Conservation (phyloP, 2,113 vertebrate genomes). For the Haliaeetus leucogaster region DNA sequence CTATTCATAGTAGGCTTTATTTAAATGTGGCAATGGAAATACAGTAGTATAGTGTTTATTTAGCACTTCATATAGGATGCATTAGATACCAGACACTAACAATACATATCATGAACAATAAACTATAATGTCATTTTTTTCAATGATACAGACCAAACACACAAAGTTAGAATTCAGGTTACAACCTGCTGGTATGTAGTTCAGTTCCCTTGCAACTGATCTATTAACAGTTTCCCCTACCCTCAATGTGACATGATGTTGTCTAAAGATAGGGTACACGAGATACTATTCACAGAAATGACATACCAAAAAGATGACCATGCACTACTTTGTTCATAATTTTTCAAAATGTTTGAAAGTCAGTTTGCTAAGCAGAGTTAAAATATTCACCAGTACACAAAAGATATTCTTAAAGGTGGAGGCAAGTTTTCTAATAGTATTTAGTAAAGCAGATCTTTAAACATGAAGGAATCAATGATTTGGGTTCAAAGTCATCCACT, state of each 20-base stretch:
- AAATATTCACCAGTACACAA: neutral
- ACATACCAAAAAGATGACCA: neutral
- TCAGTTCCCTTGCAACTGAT: constrained; percentile 35
- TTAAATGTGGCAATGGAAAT: neutral
- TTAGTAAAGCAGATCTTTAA: neutral
- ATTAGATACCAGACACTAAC: neutral
- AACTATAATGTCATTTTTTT: neutral
- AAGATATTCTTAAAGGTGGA: neutral
- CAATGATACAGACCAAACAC: neutral
- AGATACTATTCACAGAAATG: neutral
- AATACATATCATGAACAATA: neutral
- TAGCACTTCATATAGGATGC: neutral
- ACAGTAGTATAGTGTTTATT: neutral
- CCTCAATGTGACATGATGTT: neutral
- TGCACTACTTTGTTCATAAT: neutral
- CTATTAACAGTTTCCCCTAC: neutral
- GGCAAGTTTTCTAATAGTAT: fast-evolving
- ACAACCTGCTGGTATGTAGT: constrained; percentile 28
- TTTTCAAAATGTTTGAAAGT: neutral
- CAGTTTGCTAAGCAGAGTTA: neutral
- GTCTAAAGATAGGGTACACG: neutral
- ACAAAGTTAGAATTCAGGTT: neutral
- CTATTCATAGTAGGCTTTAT: neutral
- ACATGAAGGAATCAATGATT: neutral
- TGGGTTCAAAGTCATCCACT: neutral